phyloP scores from a whole-genome alignment of 2,888 invertebrate genomes.

The Sesia apiformis region DNA sequence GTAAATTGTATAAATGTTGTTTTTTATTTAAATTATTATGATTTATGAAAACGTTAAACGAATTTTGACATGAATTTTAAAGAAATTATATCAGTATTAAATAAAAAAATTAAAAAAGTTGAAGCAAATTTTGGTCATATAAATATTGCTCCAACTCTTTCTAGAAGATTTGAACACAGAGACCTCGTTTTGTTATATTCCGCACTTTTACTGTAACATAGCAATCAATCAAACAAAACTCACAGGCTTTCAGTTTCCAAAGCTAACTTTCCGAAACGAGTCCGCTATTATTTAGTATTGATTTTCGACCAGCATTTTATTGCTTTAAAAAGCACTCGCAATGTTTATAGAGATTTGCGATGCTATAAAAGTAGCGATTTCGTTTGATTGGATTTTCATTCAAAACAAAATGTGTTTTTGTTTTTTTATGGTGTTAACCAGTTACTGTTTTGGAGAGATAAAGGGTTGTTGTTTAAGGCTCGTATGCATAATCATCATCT shows the following conservation, averaged over 20 bases:
- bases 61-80: too few species aligned
- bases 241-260: constrained; percentile 39
- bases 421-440: not conserved
- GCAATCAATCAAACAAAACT: constrained; percentile 69
- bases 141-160: too few species aligned
- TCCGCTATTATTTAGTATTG: constrained; percentile 59
- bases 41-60: too few species aligned
- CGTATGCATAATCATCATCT: too few species aligned
- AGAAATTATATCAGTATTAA: too few species aligned
- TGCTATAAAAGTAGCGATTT: constrained; percentile 36
- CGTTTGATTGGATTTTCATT: constrained; percentile 37
- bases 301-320: constrained; percentile 53
- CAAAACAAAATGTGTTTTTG: constrained; percentile 13
- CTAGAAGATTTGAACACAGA: too few species aligned
- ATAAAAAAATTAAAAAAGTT: too few species aligned
- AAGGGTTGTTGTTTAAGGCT: too few species aligned
- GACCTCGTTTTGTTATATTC: too few species aligned
- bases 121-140: too few species aligned
- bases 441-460: not conserved
- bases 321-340: constrained; percentile 31
- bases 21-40: too few species aligned
- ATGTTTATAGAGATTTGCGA: constrained; percentile 51
- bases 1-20: too few species aligned
- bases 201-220: not conserved
- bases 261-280: constrained; percentile 53